A percentile compares a stretch with the other conserved stretches of the same genome.
These are phyloP conservation scores for Gallinago media DNA, from an alignment of 2,113 vertebrate species.

Conservation along the genomic window DNA sequence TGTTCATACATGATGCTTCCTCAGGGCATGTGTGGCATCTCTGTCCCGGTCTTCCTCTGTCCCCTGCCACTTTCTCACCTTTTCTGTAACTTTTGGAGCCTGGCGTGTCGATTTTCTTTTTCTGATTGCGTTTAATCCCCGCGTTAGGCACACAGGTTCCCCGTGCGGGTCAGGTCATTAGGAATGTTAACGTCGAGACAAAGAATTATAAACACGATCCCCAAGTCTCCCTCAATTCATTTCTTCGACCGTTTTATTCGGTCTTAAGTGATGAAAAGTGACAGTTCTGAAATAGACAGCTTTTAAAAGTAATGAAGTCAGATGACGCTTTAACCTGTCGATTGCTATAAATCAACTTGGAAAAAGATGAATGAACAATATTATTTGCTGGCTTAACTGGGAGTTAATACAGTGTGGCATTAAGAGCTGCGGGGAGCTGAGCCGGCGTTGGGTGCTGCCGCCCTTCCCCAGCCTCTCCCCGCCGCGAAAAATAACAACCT, in stretches of 20 bases:
- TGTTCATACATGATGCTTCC: background rate
- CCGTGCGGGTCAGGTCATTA: constrained; percentile 66
- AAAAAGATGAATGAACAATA: constrained; percentile 76
- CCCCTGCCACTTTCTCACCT: background rate
- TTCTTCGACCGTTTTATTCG: constrained; percentile 75
- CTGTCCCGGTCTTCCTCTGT: background rate
- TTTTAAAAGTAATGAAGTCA: constrained; percentile 84
- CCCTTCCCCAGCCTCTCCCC: background rate
- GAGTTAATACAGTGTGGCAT: constrained; percentile 16
- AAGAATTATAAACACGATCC: constrained; percentile 77
- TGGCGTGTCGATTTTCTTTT: background rate
- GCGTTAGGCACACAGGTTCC: constrained; percentile 14
- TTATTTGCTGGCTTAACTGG: constrained; percentile 57
- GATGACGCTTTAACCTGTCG: constrained; percentile 81
- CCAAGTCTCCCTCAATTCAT: constrained; percentile 77
- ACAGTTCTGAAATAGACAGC: constrained; percentile 80
- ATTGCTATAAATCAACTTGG: constrained; percentile 79
- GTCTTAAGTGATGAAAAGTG: constrained; percentile 81
- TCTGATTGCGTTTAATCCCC: constrained; percentile 18
- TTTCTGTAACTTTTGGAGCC: constrained; percentile 12
- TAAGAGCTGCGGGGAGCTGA: constrained; percentile 9
- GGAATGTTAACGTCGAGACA: constrained; percentile 60
- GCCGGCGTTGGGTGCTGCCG: constrained; percentile 15
- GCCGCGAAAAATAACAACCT: background rate
- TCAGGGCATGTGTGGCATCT: background rate